These are phyloP conservation scores for Zelleria hepariella DNA, from an alignment of 2,888 invertebrate genomes.

Conservation along the genomic window DNA sequence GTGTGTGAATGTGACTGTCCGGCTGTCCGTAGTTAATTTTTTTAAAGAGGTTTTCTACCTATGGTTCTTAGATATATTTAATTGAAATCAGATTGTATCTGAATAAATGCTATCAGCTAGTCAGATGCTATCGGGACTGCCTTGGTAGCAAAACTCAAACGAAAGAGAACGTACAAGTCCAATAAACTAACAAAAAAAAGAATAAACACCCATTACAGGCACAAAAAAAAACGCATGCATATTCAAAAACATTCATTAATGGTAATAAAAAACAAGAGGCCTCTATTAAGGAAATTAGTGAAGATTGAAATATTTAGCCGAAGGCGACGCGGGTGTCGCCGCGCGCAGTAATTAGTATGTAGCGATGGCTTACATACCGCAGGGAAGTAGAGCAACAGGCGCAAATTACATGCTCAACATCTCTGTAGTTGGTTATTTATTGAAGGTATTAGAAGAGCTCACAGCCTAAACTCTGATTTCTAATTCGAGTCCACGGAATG, in stretches of 20 bases:
- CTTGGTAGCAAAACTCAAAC: not conserved
- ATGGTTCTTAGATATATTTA: too few species aligned
- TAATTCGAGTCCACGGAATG: too few species aligned
- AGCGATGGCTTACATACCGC: not conserved
- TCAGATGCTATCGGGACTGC: not conserved
- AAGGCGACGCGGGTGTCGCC: not conserved
- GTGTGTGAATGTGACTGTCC: too few species aligned
- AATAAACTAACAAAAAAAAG: not conserved
- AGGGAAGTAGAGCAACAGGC: not conserved
- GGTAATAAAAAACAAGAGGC: conserved; percentile 1
- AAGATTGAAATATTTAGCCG: not conserved
- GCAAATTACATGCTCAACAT: not conserved
- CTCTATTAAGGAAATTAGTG: not conserved
- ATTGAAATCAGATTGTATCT: not conserved
- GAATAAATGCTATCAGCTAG: not conserved
- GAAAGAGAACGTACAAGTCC: not conserved
- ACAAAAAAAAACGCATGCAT: not conserved
- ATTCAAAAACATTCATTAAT: not conserved
- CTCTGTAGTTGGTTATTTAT: not conserved
- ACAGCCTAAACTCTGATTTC: too few species aligned
- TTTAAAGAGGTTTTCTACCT: too few species aligned
- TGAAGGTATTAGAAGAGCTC: too few species aligned
- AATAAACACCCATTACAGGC: not conserved
- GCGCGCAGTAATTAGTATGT: not conserved
- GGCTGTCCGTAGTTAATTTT: too few species aligned